Evolutionary conservation across 2,888 invertebrate species (phyloP), one percentile per base, ranked within the genome.

Genomic region (Anoplius nigerrimus): DNA sequence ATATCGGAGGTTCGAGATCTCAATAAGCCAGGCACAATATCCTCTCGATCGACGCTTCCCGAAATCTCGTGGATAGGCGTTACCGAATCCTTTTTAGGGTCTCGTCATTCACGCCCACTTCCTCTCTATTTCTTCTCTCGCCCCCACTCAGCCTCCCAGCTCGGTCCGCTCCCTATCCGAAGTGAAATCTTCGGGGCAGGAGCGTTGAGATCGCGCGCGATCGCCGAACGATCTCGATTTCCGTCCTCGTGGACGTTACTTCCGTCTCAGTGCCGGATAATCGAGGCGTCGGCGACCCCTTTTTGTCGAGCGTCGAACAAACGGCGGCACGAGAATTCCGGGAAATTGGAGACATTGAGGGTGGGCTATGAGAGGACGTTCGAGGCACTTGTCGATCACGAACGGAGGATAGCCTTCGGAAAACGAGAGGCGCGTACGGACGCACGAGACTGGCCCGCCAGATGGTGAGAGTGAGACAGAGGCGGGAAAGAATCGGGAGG

Each of bases 141-240:
- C 42, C 42, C 42, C 13, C 42, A 13, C 6, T 42, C 42, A 13
- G 13, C 11, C 34, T 13, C 34, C 8, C 11, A 2, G 11, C 34
- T 13, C 34, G 11, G 4, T 3, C 34, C 8, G 11, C 34, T 34
- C 11, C 11, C 34, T 34, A 34, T 34, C 34, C 34, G 34, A 45
- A 8, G 57, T n/a, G 45, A 57, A 45, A 22, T 34, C 34, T 24
- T 27, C 34, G 13, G 34, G n/a, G 34, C 34, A 1, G 34, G 6
- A 34, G 34, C 34, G 55, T 55, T 16, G 34, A 45, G 22, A 42
- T 45, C 57, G 43, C 57, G 45, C 18, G n/a, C 22, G 20, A 46
- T 59, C 59, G 42, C 11, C 22, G n/a, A 54, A 45, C 53, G 43
- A 62, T 53, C 53, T 62, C 62, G 46, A 62, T 62, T 62, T 62